phyloP scores from a whole-genome alignment of 2,113 vertebrate species.

The Aldabrachelys gigantea region DNA sequence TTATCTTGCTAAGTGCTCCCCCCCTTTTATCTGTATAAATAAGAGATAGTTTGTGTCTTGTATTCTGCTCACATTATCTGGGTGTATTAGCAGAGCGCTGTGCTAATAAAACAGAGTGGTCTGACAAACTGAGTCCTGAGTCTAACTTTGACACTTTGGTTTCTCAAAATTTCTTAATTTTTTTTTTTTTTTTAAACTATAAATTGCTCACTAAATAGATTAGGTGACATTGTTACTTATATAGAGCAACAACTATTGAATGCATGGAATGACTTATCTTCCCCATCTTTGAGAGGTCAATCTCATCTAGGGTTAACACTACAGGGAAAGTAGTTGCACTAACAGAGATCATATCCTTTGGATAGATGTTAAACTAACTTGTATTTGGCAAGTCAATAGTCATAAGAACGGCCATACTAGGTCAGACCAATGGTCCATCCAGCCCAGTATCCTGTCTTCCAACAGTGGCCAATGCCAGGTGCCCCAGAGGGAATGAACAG shows the following conservation, averaged over 20 bases:
- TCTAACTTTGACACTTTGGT: background rate
- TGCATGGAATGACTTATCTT: background rate
- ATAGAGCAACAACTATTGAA: background rate
- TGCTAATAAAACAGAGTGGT: too few relatives aligned
- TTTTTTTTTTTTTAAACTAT: background rate
- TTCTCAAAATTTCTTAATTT: background rate
- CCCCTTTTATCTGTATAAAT: too few relatives aligned
- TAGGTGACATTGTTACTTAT: background rate
- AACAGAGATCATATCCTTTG: background rate
- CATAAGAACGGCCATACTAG: too few relatives aligned
- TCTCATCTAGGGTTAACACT: background rate
- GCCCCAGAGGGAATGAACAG: too few relatives aligned
- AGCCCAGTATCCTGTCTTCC: too few relatives aligned
- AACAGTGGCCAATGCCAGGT: too few relatives aligned
- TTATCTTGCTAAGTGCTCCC: too few relatives aligned
- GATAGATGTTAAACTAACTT: background rate
- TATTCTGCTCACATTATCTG: too few relatives aligned
- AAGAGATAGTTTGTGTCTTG: too few relatives aligned
- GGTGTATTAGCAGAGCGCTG: too few relatives aligned
- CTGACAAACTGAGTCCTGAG: too few relatives aligned
- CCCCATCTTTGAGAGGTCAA: background rate
- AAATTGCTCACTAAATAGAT: background rate
- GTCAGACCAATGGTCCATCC: too few relatives aligned
- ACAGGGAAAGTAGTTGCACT: background rate
- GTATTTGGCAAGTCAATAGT: background rate